Conservation (phyloP, 2,113 vertebrate species). For the Mobula birostris region DNA sequence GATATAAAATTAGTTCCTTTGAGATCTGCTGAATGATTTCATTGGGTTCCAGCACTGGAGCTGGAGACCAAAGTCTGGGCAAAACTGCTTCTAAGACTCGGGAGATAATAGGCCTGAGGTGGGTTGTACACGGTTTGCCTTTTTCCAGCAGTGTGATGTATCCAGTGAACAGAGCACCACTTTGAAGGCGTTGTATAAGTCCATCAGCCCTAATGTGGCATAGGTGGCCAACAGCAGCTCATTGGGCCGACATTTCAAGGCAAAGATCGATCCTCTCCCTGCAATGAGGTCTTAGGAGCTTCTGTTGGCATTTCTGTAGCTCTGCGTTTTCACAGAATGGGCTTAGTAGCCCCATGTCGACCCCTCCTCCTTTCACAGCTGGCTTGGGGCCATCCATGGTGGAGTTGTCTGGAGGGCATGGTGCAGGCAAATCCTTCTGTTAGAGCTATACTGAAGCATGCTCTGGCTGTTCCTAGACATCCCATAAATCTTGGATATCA, state of each 20-base stretch:
- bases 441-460: not conserved
- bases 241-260: too few species aligned
- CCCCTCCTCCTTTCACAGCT: too few species aligned
- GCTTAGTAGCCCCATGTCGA: too few species aligned
- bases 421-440: conserved; percentile 8
- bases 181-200: too few species aligned
- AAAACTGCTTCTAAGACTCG: not conserved
- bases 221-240: too few species aligned
- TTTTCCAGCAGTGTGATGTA: not conserved
- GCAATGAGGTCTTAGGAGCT: too few species aligned
- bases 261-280: too few species aligned
- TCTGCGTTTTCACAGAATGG: too few species aligned
- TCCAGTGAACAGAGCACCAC: not conserved
- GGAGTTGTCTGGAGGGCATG: too few species aligned
- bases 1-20: conserved; percentile 7
- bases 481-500: not conserved
- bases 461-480: not conserved
- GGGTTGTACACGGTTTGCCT: not conserved
- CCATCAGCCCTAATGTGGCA: too few species aligned
- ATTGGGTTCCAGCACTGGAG: not conserved
- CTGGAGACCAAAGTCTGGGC: not conserved
- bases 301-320: too few species aligned
- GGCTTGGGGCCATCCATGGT: too few species aligned
- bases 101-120: not conserved
- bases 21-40: not conserved